Evolutionary conservation across 2,113 vertebrate genomes (phyloP).

Genomic region (Marmota flaviventris): DNA sequence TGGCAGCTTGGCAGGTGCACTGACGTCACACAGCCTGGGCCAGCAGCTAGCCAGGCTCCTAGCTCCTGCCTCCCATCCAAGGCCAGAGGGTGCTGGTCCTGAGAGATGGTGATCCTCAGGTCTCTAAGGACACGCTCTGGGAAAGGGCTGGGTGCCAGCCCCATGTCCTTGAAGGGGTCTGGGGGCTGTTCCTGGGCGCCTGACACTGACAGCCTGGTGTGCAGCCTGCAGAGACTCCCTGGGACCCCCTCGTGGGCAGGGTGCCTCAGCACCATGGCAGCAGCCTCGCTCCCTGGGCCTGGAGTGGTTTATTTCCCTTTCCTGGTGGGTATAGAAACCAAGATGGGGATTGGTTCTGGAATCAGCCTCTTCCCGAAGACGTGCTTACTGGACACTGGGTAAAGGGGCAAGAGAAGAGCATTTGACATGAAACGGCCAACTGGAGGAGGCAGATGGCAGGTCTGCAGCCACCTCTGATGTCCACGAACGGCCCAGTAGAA

Average conservation of each 20-base stretch:
- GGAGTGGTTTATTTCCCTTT: background rate
- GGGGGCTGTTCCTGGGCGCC: background rate
- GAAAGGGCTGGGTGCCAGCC: background rate
- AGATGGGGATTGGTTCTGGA: background rate
- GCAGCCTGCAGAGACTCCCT: background rate
- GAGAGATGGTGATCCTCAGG: too few species aligned
- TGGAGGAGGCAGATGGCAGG: background rate
- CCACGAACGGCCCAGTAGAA: rapidly evolving
- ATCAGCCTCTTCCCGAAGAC: background rate
- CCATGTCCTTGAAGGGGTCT: background rate
- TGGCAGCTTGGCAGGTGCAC: background rate
- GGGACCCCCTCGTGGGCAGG: background rate
- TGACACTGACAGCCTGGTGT: background rate
- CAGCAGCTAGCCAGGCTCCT: background rate
- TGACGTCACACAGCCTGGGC: background rate
- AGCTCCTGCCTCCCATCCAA: too few species aligned
- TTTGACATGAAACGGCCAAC: background rate
- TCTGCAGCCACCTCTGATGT: background rate
- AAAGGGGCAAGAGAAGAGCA: background rate
- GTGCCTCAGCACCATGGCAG: rapidly evolving
- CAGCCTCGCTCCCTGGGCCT: background rate
- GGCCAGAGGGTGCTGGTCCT: background rate
- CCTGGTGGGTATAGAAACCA: background rate
- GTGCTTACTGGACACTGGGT: background rate
- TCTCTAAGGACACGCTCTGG: background rate